Conservation (phyloP, 2,797 vertebrate species). For the Setipinna tenuifilis region DNA sequence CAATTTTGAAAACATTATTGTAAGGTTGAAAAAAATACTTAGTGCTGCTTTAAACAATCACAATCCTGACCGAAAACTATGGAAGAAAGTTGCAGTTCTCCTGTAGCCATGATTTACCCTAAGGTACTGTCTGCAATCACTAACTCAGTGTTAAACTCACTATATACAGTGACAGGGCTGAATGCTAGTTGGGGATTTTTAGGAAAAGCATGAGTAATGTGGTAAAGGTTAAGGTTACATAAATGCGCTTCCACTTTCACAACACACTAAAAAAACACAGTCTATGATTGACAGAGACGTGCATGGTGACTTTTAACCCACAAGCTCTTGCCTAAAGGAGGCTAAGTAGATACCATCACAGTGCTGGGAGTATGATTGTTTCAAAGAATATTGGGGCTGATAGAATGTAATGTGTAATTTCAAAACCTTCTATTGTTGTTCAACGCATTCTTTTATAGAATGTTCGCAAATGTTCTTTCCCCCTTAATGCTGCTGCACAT, state of each 20-base stretch:
- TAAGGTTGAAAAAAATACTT: too few relatives aligned
- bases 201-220: not conserved
- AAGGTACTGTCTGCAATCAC: not conserved
- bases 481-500: too few relatives aligned
- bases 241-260: too few relatives aligned
- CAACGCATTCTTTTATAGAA: too few relatives aligned
- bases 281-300: too few relatives aligned
- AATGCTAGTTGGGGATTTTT: not conserved
- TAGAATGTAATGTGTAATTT: too few relatives aligned
- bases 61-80: not conserved
- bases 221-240: not conserved
- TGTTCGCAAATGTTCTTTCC: too few relatives aligned
- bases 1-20: too few relatives aligned
- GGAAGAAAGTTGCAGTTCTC: not conserved
- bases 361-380: too few relatives aligned
- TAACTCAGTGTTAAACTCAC: not conserved
- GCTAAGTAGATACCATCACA: too few relatives aligned
- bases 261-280: not conserved
- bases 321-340: not conserved
- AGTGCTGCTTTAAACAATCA: slow-evolving; percentile 13
- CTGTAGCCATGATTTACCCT: not conserved
- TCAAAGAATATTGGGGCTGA: too few relatives aligned
- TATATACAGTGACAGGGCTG: not conserved
- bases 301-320: not conserved
- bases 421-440: too few relatives aligned